These are phyloP conservation scores for Chromobotia macracanthus DNA, from an alignment of 2,797 vertebrate genomes.

Conservation along the genomic window DNA sequence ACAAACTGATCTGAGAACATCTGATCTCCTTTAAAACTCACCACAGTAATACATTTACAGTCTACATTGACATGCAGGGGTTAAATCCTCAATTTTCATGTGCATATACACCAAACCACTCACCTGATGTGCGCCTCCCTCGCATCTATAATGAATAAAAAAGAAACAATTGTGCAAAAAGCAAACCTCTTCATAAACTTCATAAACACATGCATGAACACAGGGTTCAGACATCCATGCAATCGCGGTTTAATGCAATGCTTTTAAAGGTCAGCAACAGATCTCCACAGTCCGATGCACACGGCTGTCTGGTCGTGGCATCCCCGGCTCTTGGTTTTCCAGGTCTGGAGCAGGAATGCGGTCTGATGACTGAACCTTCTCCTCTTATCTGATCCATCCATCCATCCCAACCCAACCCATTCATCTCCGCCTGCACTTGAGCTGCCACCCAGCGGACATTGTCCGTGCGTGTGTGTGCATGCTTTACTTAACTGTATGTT, in stretches of 20 bases:
- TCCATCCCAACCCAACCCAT: no score
- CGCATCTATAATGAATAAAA: constrained; percentile 5
- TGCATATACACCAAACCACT: background rate
- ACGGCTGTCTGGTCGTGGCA: constrained; percentile 29
- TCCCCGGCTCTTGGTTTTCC: constrained; percentile 58
- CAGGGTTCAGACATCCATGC: background rate
- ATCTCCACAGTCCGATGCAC: background rate
- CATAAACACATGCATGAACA: no score
- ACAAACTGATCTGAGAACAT: background rate
- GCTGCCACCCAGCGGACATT: constrained; percentile 19
- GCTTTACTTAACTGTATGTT: background rate
- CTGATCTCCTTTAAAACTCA: no score
- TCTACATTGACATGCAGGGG: background rate
- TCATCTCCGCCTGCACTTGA: background rate
- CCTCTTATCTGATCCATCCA: background rate
- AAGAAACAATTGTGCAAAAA: background rate
- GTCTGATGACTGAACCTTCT: constrained; percentile 31
- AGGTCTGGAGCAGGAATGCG: constrained; percentile 24
- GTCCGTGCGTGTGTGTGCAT: background rate
- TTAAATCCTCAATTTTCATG: background rate
- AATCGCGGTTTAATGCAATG: background rate
- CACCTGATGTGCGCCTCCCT: constrained; percentile 19
- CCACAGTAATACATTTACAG: background rate
- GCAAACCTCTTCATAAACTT: constrained; percentile 8
- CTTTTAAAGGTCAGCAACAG: background rate